phyloP scores from a whole-genome alignment of 2,113 vertebrate genomes.

The Muscicapa adusta region DNA sequence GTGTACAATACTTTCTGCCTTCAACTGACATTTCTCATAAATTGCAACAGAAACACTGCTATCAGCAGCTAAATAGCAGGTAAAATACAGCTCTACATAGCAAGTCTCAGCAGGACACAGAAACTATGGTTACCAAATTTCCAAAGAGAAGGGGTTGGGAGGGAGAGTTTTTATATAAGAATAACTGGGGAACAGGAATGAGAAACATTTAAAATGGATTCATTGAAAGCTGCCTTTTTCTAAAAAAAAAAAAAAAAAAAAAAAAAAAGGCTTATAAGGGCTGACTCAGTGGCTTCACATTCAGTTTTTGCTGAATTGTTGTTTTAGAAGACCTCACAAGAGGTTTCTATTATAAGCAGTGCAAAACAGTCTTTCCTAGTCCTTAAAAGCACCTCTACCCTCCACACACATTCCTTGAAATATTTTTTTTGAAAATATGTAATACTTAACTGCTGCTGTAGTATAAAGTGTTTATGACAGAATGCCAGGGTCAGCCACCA shows the following conservation, averaged over 20 bases:
- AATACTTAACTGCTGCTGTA: background rate
- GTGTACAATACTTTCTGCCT: constrained; percentile 79
- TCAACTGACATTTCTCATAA: constrained; percentile 81
- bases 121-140: constrained; percentile 78
- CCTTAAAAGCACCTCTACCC: background rate
- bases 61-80: constrained; percentile 81
- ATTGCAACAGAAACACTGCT: constrained; percentile 82
- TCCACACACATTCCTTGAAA: constrained; percentile 1
- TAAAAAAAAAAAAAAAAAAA: constrained; percentile 1
- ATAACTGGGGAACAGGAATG: background rate
- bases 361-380: background rate
- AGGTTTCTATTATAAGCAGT: constrained; percentile 52
- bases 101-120: constrained; percentile 76
- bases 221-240: constrained; percentile 59
- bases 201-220: constrained; percentile 65
- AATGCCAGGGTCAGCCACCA: background rate
- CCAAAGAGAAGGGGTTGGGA: constrained; percentile 40
- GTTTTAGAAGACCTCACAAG: constrained; percentile 67
- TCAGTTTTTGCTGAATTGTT: constrained; percentile 62
- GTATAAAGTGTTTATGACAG: background rate
- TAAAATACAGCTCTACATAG: constrained; percentile 73
- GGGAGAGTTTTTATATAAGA: constrained; percentile 61
- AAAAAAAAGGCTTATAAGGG: background rate
- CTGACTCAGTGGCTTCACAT: constrained; percentile 32
- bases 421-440: background rate